Conservation (phyloP, 2,113 vertebrate species). For the Phrynosoma platyrhinos region DNA sequence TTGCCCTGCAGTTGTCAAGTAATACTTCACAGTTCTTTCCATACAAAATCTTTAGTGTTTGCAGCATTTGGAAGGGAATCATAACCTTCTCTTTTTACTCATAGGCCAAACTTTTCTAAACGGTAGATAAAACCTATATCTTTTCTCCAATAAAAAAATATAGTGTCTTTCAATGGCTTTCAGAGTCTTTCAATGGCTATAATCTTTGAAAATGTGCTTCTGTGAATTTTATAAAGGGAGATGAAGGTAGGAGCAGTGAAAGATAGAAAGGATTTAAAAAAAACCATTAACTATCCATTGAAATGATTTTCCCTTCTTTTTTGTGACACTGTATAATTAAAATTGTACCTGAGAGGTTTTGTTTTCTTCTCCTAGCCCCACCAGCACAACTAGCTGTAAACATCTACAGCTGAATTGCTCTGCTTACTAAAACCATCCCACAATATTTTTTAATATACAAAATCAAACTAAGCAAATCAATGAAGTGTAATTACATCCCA, state of each 20-base stretch:
- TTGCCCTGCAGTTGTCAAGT: neutral
- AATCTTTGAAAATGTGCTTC: slow-evolving; percentile 11
- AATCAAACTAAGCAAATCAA: slow-evolving; percentile 6
- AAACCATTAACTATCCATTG: neutral
- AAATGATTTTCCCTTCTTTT: neutral
- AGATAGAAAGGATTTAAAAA: slow-evolving; percentile 1
- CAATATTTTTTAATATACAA: slow-evolving; percentile 26
- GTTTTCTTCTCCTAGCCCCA: neutral
- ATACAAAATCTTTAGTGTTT: neutral
- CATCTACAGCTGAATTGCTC: slow-evolving; percentile 8
- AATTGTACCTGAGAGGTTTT: neutral
- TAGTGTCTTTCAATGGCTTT: slow-evolving; percentile 11
- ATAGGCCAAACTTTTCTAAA: neutral
- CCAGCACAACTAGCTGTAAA: neutral
- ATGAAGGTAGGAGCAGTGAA: slow-evolving; percentile 25
- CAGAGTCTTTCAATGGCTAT: too few species aligned
- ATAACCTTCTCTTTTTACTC: slow-evolving; percentile 24
- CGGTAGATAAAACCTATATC: slow-evolving; percentile 18
- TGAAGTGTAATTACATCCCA: slow-evolving; percentile 1
- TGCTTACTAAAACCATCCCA: slow-evolving; percentile 1
- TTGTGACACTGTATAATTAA: slow-evolving; percentile 24
- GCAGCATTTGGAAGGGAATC: neutral
- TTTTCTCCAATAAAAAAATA: slow-evolving; percentile 19
- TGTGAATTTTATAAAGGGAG: slow-evolving; percentile 10
- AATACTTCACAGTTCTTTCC: neutral